Evolutionary conservation across 2,888 invertebrate species (phyloP), one percentile per base, ranked within the genome.

Genomic region (Drosophila melanocephala): DNA sequence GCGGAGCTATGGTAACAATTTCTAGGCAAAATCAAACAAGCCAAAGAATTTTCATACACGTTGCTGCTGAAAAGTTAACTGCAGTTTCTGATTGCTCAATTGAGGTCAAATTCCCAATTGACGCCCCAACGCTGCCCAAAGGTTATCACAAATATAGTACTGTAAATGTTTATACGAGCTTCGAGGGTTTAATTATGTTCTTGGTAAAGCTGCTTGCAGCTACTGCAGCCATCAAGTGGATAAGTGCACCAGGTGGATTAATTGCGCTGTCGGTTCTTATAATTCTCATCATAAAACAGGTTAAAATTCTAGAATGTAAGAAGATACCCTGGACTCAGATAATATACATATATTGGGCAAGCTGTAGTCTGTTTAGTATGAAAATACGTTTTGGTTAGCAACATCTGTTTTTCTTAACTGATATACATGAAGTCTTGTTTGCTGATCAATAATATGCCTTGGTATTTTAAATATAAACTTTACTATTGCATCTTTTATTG

Each of bases 1-100:
- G 69, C 74, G 79, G 64, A 62, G 61, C 79, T 63, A 88, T 90
- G 86, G 81, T 75, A 87, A 87, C 90, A 68, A 69, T 70, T 79
- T 67, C 66, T 75, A 67, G 75, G 57, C 69, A 65, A 76, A 84
- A 77, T 76, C 77, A 81, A 81, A 82, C 83, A 81, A 81, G 39
- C 68, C 37, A 47, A 70, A 72, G 60, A 67, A 70, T 73, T 59
- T 70, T 55, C 59, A 75, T 76, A 52, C 66, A 51, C 44, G 55
- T 32, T 64, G 80, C 52, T 65, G 59, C 51, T 47, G 52, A 55
- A 71, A 79, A 75, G 51, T 79, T 69, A 75, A 75, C 69, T 80
- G 72, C 80, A 82, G 2, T 72, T 61, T n/a, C 63, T 66, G 75
- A 75, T 79, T 78, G 74, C 77, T 77, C 68, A 74, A 79, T 79